phyloP scores from a whole-genome alignment of 2,888 invertebrate species.

The Lasioglossum oenotherae region DNA sequence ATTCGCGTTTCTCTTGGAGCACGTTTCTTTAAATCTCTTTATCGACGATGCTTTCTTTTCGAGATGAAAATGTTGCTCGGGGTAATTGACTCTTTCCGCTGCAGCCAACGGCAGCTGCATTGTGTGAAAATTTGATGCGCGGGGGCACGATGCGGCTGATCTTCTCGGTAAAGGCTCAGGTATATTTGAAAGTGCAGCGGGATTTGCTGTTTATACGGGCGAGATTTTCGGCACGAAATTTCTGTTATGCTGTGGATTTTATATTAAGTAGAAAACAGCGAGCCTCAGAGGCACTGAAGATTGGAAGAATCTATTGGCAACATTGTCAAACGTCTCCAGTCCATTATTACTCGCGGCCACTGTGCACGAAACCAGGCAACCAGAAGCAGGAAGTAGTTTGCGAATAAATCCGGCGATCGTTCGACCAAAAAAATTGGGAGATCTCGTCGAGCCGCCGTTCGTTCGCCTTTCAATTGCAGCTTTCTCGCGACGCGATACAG shows the following conservation, averaged over 20 bases:
- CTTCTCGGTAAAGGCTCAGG: neutral
- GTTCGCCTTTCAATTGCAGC: conserved; percentile 30
- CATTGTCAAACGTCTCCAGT: neutral
- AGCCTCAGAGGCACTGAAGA: neutral
- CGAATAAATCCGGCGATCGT: neutral
- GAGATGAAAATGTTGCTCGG: neutral
- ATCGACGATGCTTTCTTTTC: neutral
- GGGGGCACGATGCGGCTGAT: neutral
- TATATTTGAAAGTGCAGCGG: neutral
- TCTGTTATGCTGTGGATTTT: neutral
- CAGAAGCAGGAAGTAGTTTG: neutral
- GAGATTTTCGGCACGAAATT: neutral
- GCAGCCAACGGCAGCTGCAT: neutral
- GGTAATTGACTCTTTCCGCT: neutral
- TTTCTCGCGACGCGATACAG: conserved; percentile 14
- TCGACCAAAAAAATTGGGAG: neutral
- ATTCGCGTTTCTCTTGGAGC: neutral
- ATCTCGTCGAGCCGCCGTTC: neutral
- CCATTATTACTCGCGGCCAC: neutral
- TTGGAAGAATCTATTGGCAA: neutral
- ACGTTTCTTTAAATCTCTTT: neutral
- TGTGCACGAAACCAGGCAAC: neutral
- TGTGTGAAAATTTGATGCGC: neutral
- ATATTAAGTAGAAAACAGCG: neutral
- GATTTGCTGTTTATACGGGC: neutral